phyloP scores from a whole-genome alignment of 2,113 vertebrate genomes.

The Gobio gobio region DNA sequence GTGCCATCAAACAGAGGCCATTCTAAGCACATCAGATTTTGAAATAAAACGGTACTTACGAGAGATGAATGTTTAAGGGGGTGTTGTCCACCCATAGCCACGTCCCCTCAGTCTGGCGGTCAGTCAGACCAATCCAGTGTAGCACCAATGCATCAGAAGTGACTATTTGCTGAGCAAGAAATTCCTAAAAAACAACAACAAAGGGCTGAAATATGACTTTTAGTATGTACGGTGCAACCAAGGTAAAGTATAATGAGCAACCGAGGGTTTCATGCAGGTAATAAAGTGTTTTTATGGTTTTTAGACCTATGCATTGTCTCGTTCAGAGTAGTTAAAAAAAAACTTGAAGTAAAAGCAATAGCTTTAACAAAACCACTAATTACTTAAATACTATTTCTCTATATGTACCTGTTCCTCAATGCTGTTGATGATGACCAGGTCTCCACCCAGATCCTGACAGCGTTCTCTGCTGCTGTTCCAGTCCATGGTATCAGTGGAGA shows the following conservation, averaged over 20 bases:
- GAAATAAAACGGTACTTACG: conserved; percentile 21
- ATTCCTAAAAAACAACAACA: not conserved
- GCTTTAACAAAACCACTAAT: not conserved
- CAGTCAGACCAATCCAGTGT: conserved; percentile 50
- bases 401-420: conserved; percentile 39
- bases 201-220: not conserved
- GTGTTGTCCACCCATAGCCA: conserved; percentile 50
- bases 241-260: not conserved
- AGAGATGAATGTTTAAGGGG: conserved; percentile 5
- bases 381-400: not conserved
- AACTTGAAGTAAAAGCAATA: not conserved
- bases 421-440: conserved; percentile 41
- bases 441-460: conserved; percentile 48
- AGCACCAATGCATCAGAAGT: not conserved
- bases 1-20: not conserved
- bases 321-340: not conserved
- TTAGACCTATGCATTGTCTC: not conserved
- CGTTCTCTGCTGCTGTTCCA: conserved; percentile 38
- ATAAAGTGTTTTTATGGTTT: not conserved
- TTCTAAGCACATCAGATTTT: not conserved
- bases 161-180: conserved; percentile 3
- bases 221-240: not conserved
- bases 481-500: not conserved
- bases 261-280: not conserved
- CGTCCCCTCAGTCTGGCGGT: not conserved